Base-by-base conservation (phyloP, 2,888 invertebrate genomes). In the Zygogramma bicolorata region DNA sequence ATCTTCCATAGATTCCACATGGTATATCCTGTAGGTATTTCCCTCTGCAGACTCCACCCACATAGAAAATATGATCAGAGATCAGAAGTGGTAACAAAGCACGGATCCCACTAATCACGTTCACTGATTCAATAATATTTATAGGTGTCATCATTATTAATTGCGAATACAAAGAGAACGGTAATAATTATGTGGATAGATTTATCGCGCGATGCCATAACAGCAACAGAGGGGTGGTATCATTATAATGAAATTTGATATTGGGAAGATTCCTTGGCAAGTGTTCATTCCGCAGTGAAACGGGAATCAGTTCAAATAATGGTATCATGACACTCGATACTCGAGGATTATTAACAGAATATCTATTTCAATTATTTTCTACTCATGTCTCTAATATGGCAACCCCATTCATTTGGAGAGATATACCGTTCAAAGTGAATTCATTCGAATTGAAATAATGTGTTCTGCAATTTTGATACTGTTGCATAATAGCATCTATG, bases 211-310 rank as follows among this genome's bases (percentile, higher is more conserved):
- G n/a, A n/a, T n/a, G 20, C 22, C 46, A 46, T 18, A 20, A 46
- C 0, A 46, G 42, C 42, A 53, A 25, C n/a, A 27, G 25, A 25
- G 53, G 53, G 46, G 46, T 18, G 42, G 53, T 53, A 27, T 25
- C 53, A n/a, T 53, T 53, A n/a, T 6, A 53, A 25, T 22, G 53
- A 53, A 53, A 53, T 27, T 25, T 53, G 53, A 53, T 53, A 53
- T 53, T 13, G 27, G 53, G 53, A 53, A 25, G 53, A 53, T 22
- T 27, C 27, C 6, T n/a, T 53, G 27, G 25, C 25, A 53, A 25
- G 27, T 53, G 53, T 53, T 53, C 13, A 27, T 53, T 25, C 27
- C n/a, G n/a, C 13, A 27, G 10, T 53, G n/a, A n/a, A 5, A 6
- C 3, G 0, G 18, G 15, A 53, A 53, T 53, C 25, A 27, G n/a